phyloP scores from a whole-genome alignment of 2,888 invertebrate species.

The Caenorhabditis imperialis region DNA sequence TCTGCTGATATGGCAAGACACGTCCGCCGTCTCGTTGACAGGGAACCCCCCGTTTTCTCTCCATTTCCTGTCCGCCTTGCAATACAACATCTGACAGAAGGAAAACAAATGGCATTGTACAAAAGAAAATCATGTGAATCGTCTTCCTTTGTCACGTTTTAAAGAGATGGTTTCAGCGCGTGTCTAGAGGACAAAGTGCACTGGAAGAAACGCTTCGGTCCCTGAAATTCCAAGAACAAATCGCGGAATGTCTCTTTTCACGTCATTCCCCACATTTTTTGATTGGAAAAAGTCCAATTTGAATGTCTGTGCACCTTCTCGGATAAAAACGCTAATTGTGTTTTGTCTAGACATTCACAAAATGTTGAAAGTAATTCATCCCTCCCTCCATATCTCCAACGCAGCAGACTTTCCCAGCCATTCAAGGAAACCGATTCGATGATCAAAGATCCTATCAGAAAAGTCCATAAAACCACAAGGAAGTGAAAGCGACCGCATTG shows the following conservation, averaged over 20 bases:
- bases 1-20: conserved; percentile 36
- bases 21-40: conserved; percentile 14
- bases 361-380: too few species aligned
- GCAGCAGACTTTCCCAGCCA: too few species aligned
- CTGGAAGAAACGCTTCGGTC: too few species aligned
- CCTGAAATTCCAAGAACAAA: too few species aligned
- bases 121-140: conserved; percentile 43
- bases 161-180: conserved; percentile 26
- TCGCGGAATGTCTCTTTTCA: too few species aligned
- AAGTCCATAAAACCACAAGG: conserved; percentile 4
- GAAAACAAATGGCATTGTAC: conserved; percentile 26
- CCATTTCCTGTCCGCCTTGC: conserved; percentile 9
- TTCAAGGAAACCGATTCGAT: conserved; percentile 12
- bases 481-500: conserved; percentile 15
- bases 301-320: too few species aligned
- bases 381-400: too few species aligned
- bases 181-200: not conserved
- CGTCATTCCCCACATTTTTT: too few species aligned
- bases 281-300: too few species aligned
- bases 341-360: too few species aligned
- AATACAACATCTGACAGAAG: conserved; percentile 20
- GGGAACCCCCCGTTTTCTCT: conserved; percentile 27
- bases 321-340: too few species aligned
- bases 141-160: conserved; percentile 48
- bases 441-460: conserved; percentile 24